phyloP scores from a whole-genome alignment of 2,888 invertebrate species.

The Luffia ferchaultella region DNA sequence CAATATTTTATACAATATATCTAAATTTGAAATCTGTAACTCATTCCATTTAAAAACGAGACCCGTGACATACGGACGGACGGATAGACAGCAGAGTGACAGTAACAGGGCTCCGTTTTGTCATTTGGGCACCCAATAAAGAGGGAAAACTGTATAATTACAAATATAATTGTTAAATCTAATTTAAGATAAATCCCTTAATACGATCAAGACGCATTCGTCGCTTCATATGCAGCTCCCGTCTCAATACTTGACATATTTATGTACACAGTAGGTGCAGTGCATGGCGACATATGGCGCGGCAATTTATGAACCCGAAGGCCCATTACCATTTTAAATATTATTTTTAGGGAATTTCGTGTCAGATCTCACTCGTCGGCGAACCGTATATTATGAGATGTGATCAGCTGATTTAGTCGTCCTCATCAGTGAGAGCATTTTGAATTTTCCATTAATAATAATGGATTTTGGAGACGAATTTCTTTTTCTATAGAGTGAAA shows the following conservation, averaged over 20 bases:
- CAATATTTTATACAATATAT: too few species aligned
- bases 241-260: conserved; percentile 63
- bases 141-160: too few species aligned
- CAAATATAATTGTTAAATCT: too few species aligned
- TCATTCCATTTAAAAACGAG: too few species aligned
- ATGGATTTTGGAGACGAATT: not conserved
- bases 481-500: too few species aligned
- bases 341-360: conserved; percentile 67
- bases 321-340: conserved; percentile 67
- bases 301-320: conserved; percentile 61
- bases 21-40: too few species aligned
- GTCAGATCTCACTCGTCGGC: conserved; percentile 64
- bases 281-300: conserved; percentile 59
- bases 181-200: too few species aligned
- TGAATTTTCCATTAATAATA: not conserved
- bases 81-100: too few species aligned
- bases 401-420: conserved; percentile 61
- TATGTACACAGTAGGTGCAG: conserved; percentile 63
- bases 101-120: too few species aligned
- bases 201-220: conserved; percentile 6
- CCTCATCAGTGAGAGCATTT: conserved; percentile 26
- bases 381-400: conserved; percentile 61
- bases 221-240: conserved; percentile 32
- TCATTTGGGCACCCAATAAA: too few species aligned
- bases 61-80: too few species aligned